A percentile compares a stretch with the other conserved stretches of the same genome.
Evolutionary conservation across 2,888 invertebrate species (phyloP).

Genomic region (Troides aeacus): DNA sequence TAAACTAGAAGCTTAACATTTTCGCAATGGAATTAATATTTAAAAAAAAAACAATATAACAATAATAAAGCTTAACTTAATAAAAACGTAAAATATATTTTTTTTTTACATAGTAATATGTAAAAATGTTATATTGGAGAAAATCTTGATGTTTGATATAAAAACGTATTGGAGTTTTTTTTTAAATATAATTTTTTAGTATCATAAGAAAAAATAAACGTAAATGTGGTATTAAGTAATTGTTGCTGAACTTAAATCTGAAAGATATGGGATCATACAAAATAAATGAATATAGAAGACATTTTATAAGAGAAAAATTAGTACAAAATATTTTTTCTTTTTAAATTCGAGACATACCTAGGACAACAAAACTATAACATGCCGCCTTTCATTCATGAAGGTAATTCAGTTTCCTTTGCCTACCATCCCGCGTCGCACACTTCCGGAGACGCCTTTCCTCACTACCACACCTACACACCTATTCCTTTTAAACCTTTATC

Average conservation of each 20-base stretch:
- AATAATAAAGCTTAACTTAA: too few species aligned
- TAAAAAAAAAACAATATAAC: too few species aligned
- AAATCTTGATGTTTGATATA: too few species aligned
- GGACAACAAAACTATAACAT: not conserved
- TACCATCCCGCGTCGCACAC: not conserved
- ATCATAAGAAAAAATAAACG: not conserved
- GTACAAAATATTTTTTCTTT: not conserved
- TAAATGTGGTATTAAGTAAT: not conserved
- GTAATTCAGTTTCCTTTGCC: not conserved
- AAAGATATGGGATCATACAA: too few species aligned
- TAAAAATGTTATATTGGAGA: too few species aligned
- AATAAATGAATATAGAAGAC: too few species aligned
- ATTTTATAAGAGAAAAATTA: not conserved
- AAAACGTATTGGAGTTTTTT: too few species aligned
- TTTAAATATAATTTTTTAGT: not conserved
- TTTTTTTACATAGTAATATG: too few species aligned
- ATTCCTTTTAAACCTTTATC: conserved; percentile 15
- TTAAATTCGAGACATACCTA: not conserved
- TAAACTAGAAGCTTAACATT: too few species aligned
- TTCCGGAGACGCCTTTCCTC: not conserved
- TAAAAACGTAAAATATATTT: too few species aligned
- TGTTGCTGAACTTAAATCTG: too few species aligned
- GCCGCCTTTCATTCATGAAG: not conserved
- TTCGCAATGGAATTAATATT: too few species aligned
- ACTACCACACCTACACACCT: not conserved